A percentile compares a stretch with the other conserved stretches of the same genome.
phyloP scores from a whole-genome alignment of 2,113 vertebrate genomes.

The Takifugu bimaculatus region DNA sequence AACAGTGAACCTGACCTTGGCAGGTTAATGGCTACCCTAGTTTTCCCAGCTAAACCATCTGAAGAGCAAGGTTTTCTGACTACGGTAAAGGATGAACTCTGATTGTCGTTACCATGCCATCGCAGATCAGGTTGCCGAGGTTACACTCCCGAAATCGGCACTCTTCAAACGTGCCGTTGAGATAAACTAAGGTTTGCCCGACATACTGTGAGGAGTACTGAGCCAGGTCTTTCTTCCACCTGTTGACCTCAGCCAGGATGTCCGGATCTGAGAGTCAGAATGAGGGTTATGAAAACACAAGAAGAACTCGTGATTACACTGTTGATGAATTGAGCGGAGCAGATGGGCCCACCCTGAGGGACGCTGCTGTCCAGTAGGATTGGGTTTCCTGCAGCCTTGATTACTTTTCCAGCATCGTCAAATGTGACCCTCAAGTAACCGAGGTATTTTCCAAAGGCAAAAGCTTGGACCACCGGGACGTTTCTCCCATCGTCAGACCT shows the following conservation, averaged over 20 bases:
- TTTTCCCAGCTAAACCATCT: no score
- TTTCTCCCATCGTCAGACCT: constrained; percentile 76
- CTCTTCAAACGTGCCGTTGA: constrained; percentile 80
- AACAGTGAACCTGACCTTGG: not conserved
- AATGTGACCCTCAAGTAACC: constrained; percentile 85
- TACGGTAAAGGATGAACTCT: not conserved
- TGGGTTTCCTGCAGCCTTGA: constrained; percentile 82
- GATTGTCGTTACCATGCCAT: constrained; percentile 80
- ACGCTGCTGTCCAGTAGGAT: constrained; percentile 84
- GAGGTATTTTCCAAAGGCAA: constrained; percentile 92
- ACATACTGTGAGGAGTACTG: constrained; percentile 78
- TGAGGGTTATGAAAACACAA: no score
- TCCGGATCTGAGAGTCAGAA: constrained; percentile 67
- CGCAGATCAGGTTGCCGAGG: constrained; percentile 92
- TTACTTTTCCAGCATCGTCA: constrained; percentile 79
- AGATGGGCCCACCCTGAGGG: constrained; percentile 70
- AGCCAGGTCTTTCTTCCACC: constrained; percentile 78
- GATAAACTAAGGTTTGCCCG: constrained; percentile 84
- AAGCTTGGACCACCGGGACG: constrained; percentile 91
- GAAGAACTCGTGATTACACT: no score
- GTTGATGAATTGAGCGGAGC: not conserved
- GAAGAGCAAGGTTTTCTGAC: no score
- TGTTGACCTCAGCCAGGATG: constrained; percentile 79
- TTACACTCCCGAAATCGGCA: constrained; percentile 91
- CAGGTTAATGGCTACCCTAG: no score